Evolutionary conservation across 2,113 vertebrate genomes (phyloP).

Genomic region (Salvator merianae): DNA sequence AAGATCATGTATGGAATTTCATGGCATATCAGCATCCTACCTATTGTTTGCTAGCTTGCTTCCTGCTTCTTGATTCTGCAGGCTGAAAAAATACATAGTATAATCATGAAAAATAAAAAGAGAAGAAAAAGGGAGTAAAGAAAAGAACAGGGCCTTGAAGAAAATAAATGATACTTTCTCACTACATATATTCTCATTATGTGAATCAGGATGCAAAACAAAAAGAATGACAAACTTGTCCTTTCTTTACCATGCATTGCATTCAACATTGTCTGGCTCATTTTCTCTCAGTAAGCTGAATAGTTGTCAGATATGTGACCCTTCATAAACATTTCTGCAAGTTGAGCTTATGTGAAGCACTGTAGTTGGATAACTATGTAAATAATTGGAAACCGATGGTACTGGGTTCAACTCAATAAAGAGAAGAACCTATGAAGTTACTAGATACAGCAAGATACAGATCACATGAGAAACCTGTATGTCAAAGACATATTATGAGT

Average conservation of each 20-base stretch:
- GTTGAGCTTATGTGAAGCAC: conserved; percentile 1
- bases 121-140: too few species aligned
- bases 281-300: background rate
- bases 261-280: background rate
- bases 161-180: background rate
- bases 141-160: background rate
- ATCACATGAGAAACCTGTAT: conserved; percentile 14
- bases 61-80: background rate
- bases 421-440: conserved; percentile 12
- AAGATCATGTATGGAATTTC: background rate
- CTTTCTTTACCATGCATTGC: background rate
- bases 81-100: background rate
- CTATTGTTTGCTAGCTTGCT: background rate
- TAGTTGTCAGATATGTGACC: background rate
- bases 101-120: background rate
- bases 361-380: conserved; percentile 21
- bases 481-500: conserved; percentile 11
- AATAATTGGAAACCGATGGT: conserved; percentile 12
- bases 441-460: conserved; percentile 18
- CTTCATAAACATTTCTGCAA: background rate
- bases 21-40: background rate
- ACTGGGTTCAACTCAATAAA: conserved; percentile 4
- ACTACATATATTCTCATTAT: background rate
- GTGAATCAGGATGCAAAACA: background rate
- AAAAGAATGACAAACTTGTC: background rate